Conservation (phyloP, 2,888 invertebrate genomes). For the Tetranychus piercei region DNA sequence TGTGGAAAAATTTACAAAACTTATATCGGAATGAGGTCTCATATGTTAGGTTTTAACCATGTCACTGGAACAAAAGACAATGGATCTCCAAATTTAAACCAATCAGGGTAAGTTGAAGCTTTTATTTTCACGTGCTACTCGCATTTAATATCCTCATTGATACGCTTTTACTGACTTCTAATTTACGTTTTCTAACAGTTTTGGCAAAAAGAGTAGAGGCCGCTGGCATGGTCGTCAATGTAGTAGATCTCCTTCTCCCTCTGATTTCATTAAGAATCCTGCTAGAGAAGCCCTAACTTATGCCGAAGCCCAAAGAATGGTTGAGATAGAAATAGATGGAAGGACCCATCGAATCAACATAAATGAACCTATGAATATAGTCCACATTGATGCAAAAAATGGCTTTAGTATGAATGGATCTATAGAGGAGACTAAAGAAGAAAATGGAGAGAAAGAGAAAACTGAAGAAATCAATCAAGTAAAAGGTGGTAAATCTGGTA, state of each 20-base stretch:
- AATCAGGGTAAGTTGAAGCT: neutral
- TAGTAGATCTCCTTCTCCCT: conserved; percentile 32
- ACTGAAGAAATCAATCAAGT: neutral
- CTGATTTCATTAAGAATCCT: conserved; percentile 30
- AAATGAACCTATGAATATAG: conserved; percentile 36
- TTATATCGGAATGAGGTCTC: conserved; percentile 64
- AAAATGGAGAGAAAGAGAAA: neutral
- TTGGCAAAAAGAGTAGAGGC: conserved; percentile 17
- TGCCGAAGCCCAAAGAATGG: conserved; percentile 63
- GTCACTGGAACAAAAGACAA: neutral
- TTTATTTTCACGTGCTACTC: no score
- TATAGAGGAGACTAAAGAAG: conserved; percentile 2
- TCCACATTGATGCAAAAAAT: conserved; percentile 25
- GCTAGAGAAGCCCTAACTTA: conserved; percentile 53
- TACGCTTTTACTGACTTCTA: no score
- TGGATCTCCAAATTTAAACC: neutral
- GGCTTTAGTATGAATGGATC: conserved; percentile 3
- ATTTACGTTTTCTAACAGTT: neutral
- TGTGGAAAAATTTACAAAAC: conserved; percentile 72
- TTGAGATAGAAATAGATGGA: conserved; percentile 69
- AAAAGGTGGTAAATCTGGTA: neutral
- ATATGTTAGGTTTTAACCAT: conserved; percentile 49
- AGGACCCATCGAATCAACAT: conserved; percentile 46
- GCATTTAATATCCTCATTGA: no score
- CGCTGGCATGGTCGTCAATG: conserved; percentile 24